Percentiles rank a stretch among this genome's conserved stretches.
phyloP scores from a whole-genome alignment of 2,113 vertebrate species.

The Ursus arctos region DNA sequence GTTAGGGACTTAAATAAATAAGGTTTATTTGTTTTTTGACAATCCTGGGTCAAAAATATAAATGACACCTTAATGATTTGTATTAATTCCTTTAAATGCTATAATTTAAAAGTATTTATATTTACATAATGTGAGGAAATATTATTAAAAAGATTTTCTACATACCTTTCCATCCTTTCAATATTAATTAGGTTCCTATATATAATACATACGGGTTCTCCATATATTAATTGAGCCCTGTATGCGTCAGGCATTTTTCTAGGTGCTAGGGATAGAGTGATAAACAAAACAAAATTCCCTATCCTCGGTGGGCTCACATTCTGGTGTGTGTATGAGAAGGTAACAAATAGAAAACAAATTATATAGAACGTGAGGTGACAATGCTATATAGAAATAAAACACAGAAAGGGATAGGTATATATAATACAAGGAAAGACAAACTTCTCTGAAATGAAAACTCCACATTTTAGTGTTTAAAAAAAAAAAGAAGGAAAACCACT shows the following conservation, averaged over 20 bases:
- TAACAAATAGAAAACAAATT: not conserved
- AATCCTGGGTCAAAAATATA: conserved; percentile 35
- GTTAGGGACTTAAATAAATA: not conserved
- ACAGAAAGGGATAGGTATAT: not conserved
- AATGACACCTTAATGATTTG: not conserved
- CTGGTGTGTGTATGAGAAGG: not conserved
- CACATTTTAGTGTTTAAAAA: not conserved
- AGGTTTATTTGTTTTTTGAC: not conserved
- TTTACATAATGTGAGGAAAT: not conserved
- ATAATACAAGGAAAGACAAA: not conserved
- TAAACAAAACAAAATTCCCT: not conserved
- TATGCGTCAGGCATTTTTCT: not conserved
- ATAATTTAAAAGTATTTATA: conserved; percentile 10
- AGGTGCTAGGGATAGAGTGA: not conserved
- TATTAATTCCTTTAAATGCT: conserved; percentile 40
- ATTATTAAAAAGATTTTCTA: not conserved
- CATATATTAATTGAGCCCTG: not conserved
- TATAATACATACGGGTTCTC: not conserved
- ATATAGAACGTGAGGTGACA: not conserved
- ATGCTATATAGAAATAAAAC: not conserved
- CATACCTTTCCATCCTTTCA: not conserved
- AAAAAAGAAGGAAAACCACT: conserved; percentile 2
- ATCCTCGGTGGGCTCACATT: not conserved
- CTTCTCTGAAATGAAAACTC: conserved; percentile 34
- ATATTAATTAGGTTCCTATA: not conserved